Percentiles rank a stretch among this genome's conserved stretches.
Evolutionary conservation across 2,888 invertebrate genomes (phyloP).

Genomic region (Apotomis betuletana): DNA sequence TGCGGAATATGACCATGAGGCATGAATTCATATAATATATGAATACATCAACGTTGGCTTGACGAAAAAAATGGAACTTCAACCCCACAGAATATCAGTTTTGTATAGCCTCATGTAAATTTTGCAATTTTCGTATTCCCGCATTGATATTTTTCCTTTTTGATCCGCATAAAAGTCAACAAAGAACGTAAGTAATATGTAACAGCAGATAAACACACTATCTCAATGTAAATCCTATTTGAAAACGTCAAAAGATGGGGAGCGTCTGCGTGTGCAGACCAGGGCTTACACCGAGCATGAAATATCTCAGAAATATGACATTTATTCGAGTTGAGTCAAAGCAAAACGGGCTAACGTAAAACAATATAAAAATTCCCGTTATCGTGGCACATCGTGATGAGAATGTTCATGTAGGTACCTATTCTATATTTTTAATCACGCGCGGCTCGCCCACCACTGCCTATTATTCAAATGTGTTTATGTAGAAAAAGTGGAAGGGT

Average conservation of each 20-base stretch:
- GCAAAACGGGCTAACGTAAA: slow-evolving; percentile 49
- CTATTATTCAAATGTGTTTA: slow-evolving; percentile 37
- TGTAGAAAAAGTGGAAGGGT: slow-evolving; percentile 28
- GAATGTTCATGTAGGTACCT: slow-evolving; percentile 39
- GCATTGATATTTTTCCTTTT: slow-evolving; percentile 24
- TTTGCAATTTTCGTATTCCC: slow-evolving; percentile 24
- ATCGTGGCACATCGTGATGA: slow-evolving; percentile 43
- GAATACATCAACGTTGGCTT: not conserved
- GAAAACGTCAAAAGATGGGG: slow-evolving; percentile 36
- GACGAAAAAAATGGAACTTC: slow-evolving; percentile 1
- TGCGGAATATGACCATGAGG: not conserved
- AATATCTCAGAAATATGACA: slow-evolving; percentile 55
- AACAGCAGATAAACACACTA: slow-evolving; percentile 34
- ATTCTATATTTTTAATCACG: slow-evolving; percentile 45
- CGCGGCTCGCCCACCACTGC: slow-evolving; percentile 26
- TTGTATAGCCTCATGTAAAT: slow-evolving; percentile 9
- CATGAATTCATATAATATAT: not conserved
- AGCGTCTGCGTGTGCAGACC: slow-evolving; percentile 31
- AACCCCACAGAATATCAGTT: slow-evolving; percentile 10
- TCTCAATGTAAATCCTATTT: slow-evolving; percentile 34
- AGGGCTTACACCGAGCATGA: slow-evolving; percentile 42
- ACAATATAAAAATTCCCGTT: slow-evolving; percentile 54
- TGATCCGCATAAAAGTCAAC: slow-evolving; percentile 23
- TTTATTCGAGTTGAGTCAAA: slow-evolving; percentile 56
- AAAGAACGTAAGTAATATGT: slow-evolving; percentile 31